phyloP scores from a whole-genome alignment of 2,797 vertebrate genomes.

The Molossus alvarezi region DNA sequence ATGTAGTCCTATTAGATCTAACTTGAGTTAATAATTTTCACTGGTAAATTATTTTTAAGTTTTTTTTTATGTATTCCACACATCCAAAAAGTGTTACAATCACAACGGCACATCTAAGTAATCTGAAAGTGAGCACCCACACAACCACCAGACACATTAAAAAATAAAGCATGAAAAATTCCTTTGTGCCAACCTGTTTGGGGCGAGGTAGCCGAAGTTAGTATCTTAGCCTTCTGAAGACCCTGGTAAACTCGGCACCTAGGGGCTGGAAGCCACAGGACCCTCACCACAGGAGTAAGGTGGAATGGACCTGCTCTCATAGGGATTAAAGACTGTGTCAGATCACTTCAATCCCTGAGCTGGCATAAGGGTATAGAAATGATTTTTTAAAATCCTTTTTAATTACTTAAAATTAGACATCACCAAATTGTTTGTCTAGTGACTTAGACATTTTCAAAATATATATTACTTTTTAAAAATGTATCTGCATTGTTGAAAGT shows the following conservation, averaged over 20 bases:
- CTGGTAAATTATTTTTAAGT: not conserved
- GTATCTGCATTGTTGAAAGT: no score
- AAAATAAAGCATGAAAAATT: not conserved
- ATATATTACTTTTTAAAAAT: not conserved
- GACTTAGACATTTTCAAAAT: not conserved
- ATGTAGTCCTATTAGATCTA: constrained; percentile 22
- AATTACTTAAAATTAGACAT: not conserved
- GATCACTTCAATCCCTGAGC: not conserved
- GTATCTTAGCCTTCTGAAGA: not conserved
- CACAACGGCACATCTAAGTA: not conserved
- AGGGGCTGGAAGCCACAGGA: accelerated
- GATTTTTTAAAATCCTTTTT: not conserved
- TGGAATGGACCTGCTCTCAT: not conserved
- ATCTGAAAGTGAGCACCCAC: not conserved
- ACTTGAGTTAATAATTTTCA: not conserved
- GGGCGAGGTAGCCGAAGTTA: not conserved
- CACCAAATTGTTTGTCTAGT: not conserved
- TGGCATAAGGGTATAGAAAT: not conserved
- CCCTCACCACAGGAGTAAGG: not conserved
- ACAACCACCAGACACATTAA: not conserved
- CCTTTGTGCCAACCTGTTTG: not conserved
- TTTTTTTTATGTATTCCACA: not conserved
- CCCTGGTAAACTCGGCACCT: not conserved
- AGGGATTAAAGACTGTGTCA: not conserved
- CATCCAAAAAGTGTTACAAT: not conserved